phyloP scores from a whole-genome alignment of 2,113 vertebrate genomes.

The Mustela nigripes region DNA sequence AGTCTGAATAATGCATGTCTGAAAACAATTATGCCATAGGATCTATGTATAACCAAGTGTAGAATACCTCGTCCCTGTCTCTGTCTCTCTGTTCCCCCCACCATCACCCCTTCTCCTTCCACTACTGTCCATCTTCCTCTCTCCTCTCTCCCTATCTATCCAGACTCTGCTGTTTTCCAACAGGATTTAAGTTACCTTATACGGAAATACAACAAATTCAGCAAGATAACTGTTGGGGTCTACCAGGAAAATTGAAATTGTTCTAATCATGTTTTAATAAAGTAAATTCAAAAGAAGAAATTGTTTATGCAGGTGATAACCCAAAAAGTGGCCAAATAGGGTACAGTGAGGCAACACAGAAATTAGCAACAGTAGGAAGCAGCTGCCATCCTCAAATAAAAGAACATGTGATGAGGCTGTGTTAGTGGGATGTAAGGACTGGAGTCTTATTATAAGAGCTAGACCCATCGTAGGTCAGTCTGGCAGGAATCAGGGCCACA shows the following conservation, averaged over 20 bases:
- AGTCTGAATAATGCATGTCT: background rate
- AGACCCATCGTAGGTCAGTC: background rate
- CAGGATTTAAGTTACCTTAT: background rate
- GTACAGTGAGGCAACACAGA: background rate
- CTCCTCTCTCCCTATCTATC: background rate
- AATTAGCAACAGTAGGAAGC: background rate
- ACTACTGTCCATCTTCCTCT: background rate
- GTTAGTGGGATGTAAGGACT: background rate
- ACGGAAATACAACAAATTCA: background rate
- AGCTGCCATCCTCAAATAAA: background rate
- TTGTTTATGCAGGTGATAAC: background rate
- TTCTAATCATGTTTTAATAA: background rate
- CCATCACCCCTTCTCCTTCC: background rate
- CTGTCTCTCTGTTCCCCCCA: background rate
- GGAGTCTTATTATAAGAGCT: background rate
- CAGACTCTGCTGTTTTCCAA: background rate
- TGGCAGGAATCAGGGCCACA: background rate
- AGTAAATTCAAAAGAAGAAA: slow-evolving; percentile 9
- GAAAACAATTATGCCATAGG: background rate
- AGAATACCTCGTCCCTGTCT: background rate
- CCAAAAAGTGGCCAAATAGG: background rate
- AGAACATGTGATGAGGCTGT: background rate
- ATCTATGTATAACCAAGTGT: background rate
- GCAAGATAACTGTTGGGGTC: background rate
- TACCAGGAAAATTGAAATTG: slow-evolving; percentile 21